Evolutionary conservation across 2,888 invertebrate species (phyloP).

Genomic region (Eucera pruinosa): DNA sequence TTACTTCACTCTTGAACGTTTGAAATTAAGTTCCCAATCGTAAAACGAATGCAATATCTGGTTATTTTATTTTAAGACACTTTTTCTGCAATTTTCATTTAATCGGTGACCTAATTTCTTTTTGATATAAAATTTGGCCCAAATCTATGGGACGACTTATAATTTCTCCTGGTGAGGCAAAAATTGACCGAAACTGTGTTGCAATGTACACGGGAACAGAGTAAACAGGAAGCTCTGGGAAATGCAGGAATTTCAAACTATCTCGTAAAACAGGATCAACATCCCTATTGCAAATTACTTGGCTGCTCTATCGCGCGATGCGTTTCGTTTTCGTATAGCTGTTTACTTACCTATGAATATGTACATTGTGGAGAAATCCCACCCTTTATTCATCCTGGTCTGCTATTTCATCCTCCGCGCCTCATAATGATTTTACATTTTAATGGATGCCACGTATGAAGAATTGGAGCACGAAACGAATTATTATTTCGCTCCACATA

Average conservation of each 20-base stretch:
- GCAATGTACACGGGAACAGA: neutral
- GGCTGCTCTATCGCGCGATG: constrained; percentile 26
- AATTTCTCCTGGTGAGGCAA: too few species aligned
- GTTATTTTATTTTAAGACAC: too few species aligned
- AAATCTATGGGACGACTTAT: too few species aligned
- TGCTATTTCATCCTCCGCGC: constrained; percentile 20
- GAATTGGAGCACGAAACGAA: constrained; percentile 10
- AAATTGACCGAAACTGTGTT: too few species aligned
- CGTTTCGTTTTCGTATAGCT: constrained; percentile 37
- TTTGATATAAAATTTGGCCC: too few species aligned
- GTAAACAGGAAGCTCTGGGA: constrained; percentile 14
- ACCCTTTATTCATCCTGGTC: neutral
- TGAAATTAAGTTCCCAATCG: too few species aligned
- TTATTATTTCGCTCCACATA: constrained; percentile 7
- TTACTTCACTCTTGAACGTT: too few species aligned
- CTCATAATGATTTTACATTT: constrained; percentile 42
- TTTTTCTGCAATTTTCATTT: too few species aligned
- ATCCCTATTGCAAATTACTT: constrained; percentile 48
- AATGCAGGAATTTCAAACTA: constrained; percentile 18
- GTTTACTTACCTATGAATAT: constrained; percentile 55
- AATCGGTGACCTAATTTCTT: too few species aligned
- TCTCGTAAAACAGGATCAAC: constrained; percentile 40
- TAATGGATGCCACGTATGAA: constrained; percentile 1
- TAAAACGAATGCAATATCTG: too few species aligned
- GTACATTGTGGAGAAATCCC: constrained; percentile 30